Base-by-base conservation (phyloP, 2,113 vertebrate genomes). In the Corydoras sp. region DNA sequence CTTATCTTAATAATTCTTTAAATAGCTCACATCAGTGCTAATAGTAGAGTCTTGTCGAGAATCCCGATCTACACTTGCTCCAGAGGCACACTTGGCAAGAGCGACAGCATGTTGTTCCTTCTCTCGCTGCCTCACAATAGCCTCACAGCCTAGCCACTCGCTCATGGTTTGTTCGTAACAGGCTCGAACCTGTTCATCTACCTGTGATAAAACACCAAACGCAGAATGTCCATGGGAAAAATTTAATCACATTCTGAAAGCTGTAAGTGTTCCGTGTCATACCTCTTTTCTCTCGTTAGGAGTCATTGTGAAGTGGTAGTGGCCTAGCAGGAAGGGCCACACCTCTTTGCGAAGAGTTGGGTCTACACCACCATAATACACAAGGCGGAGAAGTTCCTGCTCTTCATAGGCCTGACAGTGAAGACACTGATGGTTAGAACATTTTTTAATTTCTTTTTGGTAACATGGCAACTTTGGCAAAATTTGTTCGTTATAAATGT, bases 311-410 rank as follows among this genome's bases (percentile, higher is more conserved):
- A 99, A 98, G 66, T 91, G 92, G 77, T 99, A 99, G 81, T 99
- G 97, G 58, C 96, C 97, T 76, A 99, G 80, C 35, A 98, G 91
- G 86, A 98, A 98, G 11, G 97, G 97, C 97, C 97, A 99, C 18
- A 98, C 95, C 0, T 97, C 91, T 82, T 90, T 96, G 71, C 97
- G 92, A 71, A 98, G 89, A 68, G 93, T 90, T 0, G 92, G 93
- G 73, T 95, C 92, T 80, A 99, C 92, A 0, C 97, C 97, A 0
- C 97, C 97, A 0, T 93, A 97, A 87, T 98, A 99, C 83, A 99
- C 91, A 31, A 98, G 88, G 8, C 95, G 85, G 77, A 94, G 85
- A 73, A 99, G 91, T 81, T 99, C 97, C 79, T 88, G 90, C 67
- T 98, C 94, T 69, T 93, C 88, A 0, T 90, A 95, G 12, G 90